Evolutionary conservation across 2,113 vertebrate species (phyloP), one percentile per base, ranked within the genome.

Genomic region (Spheniscus mendiculus): DNA sequence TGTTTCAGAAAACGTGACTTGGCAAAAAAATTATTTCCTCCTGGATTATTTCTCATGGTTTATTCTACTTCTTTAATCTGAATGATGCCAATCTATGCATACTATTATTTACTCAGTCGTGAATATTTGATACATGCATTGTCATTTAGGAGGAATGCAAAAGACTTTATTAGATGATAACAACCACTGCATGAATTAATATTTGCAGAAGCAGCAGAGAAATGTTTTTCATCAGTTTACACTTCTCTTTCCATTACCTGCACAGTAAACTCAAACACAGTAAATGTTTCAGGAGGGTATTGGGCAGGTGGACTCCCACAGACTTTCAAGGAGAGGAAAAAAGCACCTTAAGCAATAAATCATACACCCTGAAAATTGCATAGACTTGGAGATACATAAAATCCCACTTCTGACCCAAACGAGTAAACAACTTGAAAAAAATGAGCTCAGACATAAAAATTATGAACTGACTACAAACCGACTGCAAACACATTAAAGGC

Each of bases 401-500:
- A 87, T n/a, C 10, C 65, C 10, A 45, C 62, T 94, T 78, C 44
- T 69, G 93, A 82, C 34, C 23, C 72, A 76, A 93, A 71, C 1
- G 0, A 93, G 70, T 90, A 91, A 97, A 96, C 77, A 96, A 72
- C 52, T 85, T 93, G 36, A 78, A 96, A 93, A 93, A 85, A 93
- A 93, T 52, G 27, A 80, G 44, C 34, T 76, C 52, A 91, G 84
- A 76, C 19, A 34, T 71, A 82, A 84, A 89, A 95, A 79, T 47
- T 87, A 81, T 14, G 16, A 91, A 58, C 87, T 59, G 84, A 91
- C 87, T 94, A 93, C 73, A 95, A 95, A 96, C 93, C 56, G 76
- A 67, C 65, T 84, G 78, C 87, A 95, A 96, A 94, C 44, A 97
- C 27, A 83, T 91, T 95, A 77, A 96, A 91, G 61, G 56, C 55